phyloP scores from a whole-genome alignment of 2,888 invertebrate species.

The Chloroclysta siterata region DNA sequence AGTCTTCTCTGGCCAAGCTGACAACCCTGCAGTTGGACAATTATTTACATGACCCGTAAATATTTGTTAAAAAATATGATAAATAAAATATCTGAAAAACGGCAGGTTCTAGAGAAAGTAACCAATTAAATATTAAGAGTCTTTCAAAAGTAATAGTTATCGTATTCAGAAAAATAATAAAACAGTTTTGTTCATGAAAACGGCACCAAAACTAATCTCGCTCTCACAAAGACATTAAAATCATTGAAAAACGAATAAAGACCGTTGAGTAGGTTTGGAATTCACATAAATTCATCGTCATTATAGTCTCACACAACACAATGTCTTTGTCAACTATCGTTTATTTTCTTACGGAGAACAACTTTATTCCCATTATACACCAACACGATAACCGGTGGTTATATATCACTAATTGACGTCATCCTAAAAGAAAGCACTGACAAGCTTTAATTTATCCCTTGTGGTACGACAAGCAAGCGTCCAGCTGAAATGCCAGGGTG shows the following conservation, averaged over 20 bases:
- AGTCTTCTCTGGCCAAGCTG: background rate
- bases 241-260: conserved; percentile 28
- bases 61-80: no score
- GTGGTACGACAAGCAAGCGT: no score
- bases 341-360: conserved; percentile 13
- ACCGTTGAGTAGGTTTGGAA: background rate
- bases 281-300: conserved; percentile 39
- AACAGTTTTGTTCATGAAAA: background rate
- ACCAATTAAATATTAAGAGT: no score
- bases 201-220: conserved; percentile 7
- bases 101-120: no score
- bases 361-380: conserved; percentile 3
- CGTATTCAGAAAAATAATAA: no score
- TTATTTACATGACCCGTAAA: no score
- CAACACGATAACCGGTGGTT: conserved; percentile 1
- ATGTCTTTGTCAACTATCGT: conserved; percentile 15
- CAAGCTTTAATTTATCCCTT: no score
- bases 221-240: conserved; percentile 13
- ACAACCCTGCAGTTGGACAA: background rate
- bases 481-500: no score
- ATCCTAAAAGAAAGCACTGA: no score
- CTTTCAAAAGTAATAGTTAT: no score
- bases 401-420: conserved; percentile 3
- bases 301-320: conserved; percentile 30
- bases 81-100: no score